Evolutionary conservation across 2,113 vertebrate genomes (phyloP).

Genomic region (Bungarus multicinctus): DNA sequence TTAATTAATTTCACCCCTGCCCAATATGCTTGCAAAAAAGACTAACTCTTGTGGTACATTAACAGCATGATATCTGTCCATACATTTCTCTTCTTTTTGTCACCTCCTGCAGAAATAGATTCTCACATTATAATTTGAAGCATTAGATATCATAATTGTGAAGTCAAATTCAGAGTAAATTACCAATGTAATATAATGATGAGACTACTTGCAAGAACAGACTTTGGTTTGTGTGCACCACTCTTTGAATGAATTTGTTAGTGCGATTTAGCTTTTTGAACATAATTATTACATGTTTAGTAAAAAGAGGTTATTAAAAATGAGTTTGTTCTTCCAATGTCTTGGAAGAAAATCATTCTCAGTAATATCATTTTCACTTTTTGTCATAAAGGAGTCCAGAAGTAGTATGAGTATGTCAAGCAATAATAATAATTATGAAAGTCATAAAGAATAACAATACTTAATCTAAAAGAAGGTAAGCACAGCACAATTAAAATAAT

Average conservation of each 20-base stretch:
- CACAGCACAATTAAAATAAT: background rate
- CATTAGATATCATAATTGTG: background rate
- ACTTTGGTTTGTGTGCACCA: background rate
- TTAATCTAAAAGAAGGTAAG: background rate
- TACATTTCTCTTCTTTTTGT: background rate
- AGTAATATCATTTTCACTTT: background rate
- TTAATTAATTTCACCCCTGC: slow-evolving; percentile 23
- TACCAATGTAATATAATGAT: background rate
- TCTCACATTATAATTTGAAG: background rate
- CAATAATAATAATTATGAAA: background rate
- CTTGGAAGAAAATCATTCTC: background rate
- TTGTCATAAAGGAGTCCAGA: background rate
- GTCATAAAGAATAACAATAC: background rate
- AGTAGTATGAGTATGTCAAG: background rate
- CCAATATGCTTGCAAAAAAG: background rate
- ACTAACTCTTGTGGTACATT: background rate
- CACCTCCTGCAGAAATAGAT: background rate
- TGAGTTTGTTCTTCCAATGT: background rate
- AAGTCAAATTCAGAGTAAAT: background rate
- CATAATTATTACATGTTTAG: background rate
- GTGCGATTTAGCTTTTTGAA: background rate
- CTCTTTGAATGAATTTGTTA: background rate
- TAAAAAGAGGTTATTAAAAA: background rate
- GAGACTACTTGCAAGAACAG: background rate
- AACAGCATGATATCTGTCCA: slow-evolving; percentile 17